These are phyloP conservation scores for Perognathus longimembris DNA, from an alignment of 2,113 vertebrate species.

Conservation along the genomic window DNA sequence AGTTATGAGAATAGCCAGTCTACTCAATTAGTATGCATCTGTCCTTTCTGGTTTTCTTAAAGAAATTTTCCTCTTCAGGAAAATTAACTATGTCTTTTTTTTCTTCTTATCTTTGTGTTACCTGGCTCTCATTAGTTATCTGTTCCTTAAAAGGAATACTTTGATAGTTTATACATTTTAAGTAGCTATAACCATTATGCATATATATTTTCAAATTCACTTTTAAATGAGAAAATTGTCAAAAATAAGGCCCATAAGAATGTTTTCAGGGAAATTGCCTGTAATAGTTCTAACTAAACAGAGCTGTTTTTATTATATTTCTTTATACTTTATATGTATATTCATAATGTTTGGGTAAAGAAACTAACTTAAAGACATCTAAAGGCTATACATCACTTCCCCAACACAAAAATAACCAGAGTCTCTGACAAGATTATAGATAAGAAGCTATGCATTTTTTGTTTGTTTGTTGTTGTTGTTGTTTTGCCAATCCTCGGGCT, in stretches of 20 bases:
- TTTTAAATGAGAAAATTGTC: neutral
- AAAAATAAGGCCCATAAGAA: conserved; percentile 20
- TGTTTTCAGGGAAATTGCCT: conserved; percentile 28
- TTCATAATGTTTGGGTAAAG: neutral
- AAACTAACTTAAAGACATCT: conserved; percentile 32
- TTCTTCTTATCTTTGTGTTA: conserved; percentile 2
- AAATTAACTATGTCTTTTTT: neutral
- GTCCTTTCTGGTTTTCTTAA: neutral
- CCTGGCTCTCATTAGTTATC: neutral
- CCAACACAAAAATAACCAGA: neutral
- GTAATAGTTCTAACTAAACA: neutral
- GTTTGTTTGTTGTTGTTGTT: too few relatives aligned
- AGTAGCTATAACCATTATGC: neutral
- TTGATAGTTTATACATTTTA: neutral
- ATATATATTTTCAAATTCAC: neutral
- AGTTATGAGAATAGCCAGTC: neutral
- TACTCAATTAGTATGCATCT: neutral
- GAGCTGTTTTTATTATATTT: neutral
- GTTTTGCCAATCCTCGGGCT: too few relatives aligned
- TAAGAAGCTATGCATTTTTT: conserved; percentile 34
- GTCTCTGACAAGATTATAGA: conserved; percentile 27
- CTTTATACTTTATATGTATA: neutral
- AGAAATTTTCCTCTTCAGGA: neutral
- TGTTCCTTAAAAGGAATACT: conserved; percentile 22
- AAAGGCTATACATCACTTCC: neutral